Percentiles rank a stretch among this genome's conserved stretches.
These are phyloP conservation scores for Mesembrinibis cayennensis DNA, from an alignment of 2,113 vertebrate genomes.

Conservation along the genomic window DNA sequence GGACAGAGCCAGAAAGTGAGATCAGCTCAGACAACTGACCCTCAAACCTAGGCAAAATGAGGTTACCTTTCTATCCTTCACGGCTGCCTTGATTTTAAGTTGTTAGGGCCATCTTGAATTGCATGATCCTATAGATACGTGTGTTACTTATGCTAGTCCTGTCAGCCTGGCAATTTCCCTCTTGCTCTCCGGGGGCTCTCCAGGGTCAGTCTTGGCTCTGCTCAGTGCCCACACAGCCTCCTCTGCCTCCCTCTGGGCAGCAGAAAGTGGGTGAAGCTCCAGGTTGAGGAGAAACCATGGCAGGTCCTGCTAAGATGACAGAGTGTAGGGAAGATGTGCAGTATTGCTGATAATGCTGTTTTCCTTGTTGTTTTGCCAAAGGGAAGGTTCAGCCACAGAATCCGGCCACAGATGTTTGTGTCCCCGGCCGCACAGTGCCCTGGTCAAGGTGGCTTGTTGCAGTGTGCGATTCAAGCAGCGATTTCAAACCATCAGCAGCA, in stretches of 20 bases:
- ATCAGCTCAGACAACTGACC: not conserved
- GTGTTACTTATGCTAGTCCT: not conserved
- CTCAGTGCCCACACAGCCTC: not conserved
- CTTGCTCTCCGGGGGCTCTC: not conserved
- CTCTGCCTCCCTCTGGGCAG: not conserved
- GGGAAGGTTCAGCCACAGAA: not conserved
- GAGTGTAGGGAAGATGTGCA: not conserved
- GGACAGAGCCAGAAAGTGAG: not conserved
- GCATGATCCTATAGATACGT: not conserved
- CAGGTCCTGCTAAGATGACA: not conserved
- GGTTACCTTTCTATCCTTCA: not conserved
- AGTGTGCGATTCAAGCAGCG: rapidly evolving
- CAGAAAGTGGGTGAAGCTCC: not conserved
- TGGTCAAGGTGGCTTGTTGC: not conserved
- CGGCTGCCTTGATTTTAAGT: not conserved
- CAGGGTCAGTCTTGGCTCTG: no score
- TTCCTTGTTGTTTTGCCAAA: not conserved
- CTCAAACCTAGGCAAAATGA: not conserved
- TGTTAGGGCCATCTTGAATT: rapidly evolving
- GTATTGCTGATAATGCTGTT: rapidly evolving
- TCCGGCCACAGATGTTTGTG: rapidly evolving
- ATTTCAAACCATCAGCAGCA: not conserved
- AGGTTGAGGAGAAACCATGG: not conserved
- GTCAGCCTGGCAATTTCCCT: not conserved
- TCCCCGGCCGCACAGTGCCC: not conserved